phyloP scores from a whole-genome alignment of 2,888 invertebrate genomes.

The Maniola hyperantus region DNA sequence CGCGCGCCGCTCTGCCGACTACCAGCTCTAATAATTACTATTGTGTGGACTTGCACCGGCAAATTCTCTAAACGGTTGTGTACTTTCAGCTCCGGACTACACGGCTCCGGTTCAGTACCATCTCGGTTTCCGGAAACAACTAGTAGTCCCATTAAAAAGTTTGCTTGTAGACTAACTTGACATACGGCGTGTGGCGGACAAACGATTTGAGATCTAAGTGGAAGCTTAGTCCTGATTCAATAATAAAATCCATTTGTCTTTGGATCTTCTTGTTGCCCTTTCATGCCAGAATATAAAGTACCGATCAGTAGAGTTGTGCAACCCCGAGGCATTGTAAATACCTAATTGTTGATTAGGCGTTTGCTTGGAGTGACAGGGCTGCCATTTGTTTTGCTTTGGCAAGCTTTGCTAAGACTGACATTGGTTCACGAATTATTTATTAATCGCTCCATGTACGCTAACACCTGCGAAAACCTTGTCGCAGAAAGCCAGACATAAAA shows the following conservation, averaged over 20 bases:
- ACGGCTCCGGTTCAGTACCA: neutral
- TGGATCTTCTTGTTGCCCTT: no score
- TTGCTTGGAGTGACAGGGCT: no score
- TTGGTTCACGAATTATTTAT: neutral
- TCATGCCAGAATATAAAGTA: no score
- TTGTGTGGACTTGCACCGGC: slow-evolving; percentile 57
- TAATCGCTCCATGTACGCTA: neutral
- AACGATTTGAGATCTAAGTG: neutral
- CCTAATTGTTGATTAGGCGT: no score
- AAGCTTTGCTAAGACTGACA: neutral
- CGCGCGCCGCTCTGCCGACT: slow-evolving; percentile 36
- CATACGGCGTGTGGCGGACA: neutral
- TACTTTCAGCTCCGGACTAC: neutral
- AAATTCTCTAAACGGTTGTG: slow-evolving; percentile 8
- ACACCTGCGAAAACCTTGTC: slow-evolving; percentile 34
- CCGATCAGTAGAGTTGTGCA: no score
- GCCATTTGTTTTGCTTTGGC: no score
- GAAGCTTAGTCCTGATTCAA: neutral
- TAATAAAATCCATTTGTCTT: no score
- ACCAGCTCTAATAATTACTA: slow-evolving; percentile 69
- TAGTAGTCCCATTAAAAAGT: neutral
- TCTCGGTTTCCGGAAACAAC: neutral
- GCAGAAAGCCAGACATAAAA: slow-evolving; percentile 48
- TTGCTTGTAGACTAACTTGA: neutral
- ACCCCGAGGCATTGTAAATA: no score